phyloP scores from a whole-genome alignment of 1,140 invertebrate genomes.

The Drosophila fuyamai region DNA sequence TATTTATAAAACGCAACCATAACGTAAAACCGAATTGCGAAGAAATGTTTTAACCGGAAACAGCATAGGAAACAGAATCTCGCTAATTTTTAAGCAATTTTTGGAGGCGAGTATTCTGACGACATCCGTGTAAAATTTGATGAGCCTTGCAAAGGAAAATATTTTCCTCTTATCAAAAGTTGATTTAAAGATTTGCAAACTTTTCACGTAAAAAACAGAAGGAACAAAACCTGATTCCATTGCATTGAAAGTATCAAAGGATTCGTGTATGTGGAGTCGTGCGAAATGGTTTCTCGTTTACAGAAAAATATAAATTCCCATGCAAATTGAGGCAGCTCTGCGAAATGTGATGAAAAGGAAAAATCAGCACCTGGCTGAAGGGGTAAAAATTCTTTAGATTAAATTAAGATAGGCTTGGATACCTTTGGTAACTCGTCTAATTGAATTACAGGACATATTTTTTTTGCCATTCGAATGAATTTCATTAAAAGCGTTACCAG shows the following conservation, averaged over 20 bases:
- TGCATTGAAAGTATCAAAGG: conserved; percentile 1
- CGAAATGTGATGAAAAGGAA: conserved; percentile 33
- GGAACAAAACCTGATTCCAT: too few species aligned
- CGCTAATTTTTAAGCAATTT: conserved; percentile 17
- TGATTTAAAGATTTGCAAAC: not conserved
- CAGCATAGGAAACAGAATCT: conserved; percentile 36
- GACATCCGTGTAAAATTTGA: not conserved
- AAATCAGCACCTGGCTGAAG: conserved; percentile 4
- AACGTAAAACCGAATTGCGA: conserved; percentile 21
- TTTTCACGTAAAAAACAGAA: not conserved
- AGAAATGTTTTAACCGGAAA: conserved; percentile 29
- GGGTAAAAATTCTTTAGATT: conserved; percentile 6
- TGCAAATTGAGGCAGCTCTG: conserved; percentile 42
- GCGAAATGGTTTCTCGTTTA: conserved; percentile 54
- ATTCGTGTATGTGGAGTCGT: conserved; percentile 18
- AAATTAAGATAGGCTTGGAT: not conserved
- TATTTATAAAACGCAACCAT: conserved; percentile 62
- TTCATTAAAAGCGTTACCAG: conserved; percentile 34
- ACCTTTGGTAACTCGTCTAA: conserved; percentile 1
- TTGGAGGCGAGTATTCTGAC: conserved; percentile 1
- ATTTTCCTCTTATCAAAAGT: not conserved
- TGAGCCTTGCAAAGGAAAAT: too few species aligned
- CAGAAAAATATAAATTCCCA: conserved; percentile 26
- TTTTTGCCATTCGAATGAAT: conserved; percentile 12
- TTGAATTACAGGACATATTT: not conserved